Base-by-base conservation (phyloP, 2,113 vertebrate genomes). In the Cisticola juncidis region DNA sequence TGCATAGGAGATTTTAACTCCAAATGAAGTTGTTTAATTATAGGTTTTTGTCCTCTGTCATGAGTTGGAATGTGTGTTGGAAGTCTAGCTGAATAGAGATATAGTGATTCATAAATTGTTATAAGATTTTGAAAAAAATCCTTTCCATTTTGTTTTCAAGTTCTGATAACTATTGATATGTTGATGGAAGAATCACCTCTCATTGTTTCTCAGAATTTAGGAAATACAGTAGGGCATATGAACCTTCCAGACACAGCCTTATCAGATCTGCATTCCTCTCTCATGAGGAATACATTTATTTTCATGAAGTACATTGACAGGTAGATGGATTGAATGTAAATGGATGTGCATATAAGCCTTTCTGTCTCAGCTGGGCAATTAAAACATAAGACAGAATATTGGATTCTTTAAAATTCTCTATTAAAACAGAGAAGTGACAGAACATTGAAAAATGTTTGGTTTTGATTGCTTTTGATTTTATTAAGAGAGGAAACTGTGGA, bases 261-360 rank as follows among this genome's bases (percentile, higher is more conserved):
- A 90, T 56, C 42, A 84, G 36, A 77, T 87, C 56, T 88, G 8
- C 4, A 20, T 66, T 73, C 65, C 45, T 82, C 38, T 86, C 81
- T 94, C 11, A 51, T 35, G 51, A 90, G 45, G 25, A 95, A 80
- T 74, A 47, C 14, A 36, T 92, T 92, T 89, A 77, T 96, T 98
- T 97, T 85, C n/a, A 16, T 57, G 45, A 84, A 73, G 35, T 82
- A 78, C 70, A 44, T 36, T 94, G 91, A 65, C 48, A 89, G 61
- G 57, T 92, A 29, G 78, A 88, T 94, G 72, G 62, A 81, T 74
- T 88, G 68, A 94, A 69, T 86, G 88, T 80, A 64, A 92, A 88
- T 81, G n/a, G 12, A 29, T 90, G 14, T 91, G 17, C 12, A 15
- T 31, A 73, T 84, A 83, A 69, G 33, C 54, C 78, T 92, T 96